A percentile compares a stretch with the other conserved stretches of the same genome.
Conservation (phyloP, 2,888 invertebrate genomes). For the Hydriomena furcata region DNA sequence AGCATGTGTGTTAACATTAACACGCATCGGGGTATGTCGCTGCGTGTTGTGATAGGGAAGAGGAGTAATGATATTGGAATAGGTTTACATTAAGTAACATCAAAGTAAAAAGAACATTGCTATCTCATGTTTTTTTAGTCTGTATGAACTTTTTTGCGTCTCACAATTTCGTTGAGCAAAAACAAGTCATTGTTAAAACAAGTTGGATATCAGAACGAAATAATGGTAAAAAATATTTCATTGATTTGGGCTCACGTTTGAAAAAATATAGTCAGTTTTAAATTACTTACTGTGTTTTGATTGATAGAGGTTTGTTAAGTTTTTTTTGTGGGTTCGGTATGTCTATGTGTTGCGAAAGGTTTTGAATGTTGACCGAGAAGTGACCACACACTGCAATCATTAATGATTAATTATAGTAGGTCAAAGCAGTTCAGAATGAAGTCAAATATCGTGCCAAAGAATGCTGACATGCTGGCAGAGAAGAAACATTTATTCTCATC, state of each 20-base stretch:
- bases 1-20: slow-evolving; percentile 26
- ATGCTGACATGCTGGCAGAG: slow-evolving; percentile 36
- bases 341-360: slow-evolving; percentile 10
- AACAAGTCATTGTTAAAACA: slow-evolving; percentile 16
- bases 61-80: slow-evolving; percentile 8
- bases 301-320: neutral
- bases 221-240: slow-evolving; percentile 23
- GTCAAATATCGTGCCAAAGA: slow-evolving; percentile 32
- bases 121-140: slow-evolving; percentile 1
- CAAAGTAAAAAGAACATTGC: slow-evolving; percentile 10
- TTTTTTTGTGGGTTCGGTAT: too few species aligned
- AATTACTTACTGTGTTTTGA: neutral
- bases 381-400: slow-evolving; percentile 10
- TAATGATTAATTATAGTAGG: slow-evolving; percentile 25
- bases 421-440: slow-evolving; percentile 29
- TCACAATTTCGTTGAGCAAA: slow-evolving; percentile 1
- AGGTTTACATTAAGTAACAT: slow-evolving; percentile 9
- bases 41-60: slow-evolving; percentile 24
- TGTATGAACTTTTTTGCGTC: slow-evolving; percentile 1
- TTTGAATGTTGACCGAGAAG: slow-evolving; percentile 8
- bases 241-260: slow-evolving; percentile 12
- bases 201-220: slow-evolving; percentile 19
- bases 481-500: slow-evolving; percentile 29
- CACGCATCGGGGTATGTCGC: slow-evolving; percentile 19
- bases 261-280: slow-evolving; percentile 5